These are phyloP conservation scores for Megamerina dolium DNA, from an alignment of 2,888 invertebrate species.

Conservation along the genomic window DNA sequence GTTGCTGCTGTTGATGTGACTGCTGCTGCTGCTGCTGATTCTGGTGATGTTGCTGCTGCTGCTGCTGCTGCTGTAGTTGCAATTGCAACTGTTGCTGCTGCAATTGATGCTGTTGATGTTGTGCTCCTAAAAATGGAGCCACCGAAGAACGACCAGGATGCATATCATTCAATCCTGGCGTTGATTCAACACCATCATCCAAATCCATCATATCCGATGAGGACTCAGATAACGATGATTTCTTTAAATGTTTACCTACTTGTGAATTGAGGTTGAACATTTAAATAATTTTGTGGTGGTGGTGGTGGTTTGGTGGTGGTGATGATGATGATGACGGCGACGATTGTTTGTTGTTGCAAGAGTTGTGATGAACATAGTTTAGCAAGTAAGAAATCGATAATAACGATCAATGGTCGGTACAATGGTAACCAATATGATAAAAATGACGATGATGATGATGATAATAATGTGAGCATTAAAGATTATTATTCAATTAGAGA, in stretches of 20 bases:
- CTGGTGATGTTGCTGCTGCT: constrained; percentile 23
- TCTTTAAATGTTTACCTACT: constrained; percentile 82
- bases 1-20: constrained; percentile 29
- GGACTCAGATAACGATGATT: constrained; percentile 79
- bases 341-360: constrained; percentile 11
- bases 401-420: not conserved
- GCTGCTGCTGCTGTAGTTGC: constrained; percentile 27
- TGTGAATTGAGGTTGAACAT: constrained; percentile 16
- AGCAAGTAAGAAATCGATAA: constrained; percentile 7
- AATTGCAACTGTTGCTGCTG: constrained; percentile 30
- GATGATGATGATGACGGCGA: not conserved
- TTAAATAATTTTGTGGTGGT: not conserved
- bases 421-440: too few species aligned
- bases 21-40: constrained; percentile 25
- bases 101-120: constrained; percentile 30
- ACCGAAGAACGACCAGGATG: constrained; percentile 48
- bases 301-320: not conserved
- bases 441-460: too few species aligned
- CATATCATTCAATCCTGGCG: constrained; percentile 48
- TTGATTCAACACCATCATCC: constrained; percentile 70
- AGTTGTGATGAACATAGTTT: constrained; percentile 26
- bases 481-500: too few species aligned
- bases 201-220: constrained; percentile 90
- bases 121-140: constrained; percentile 50
- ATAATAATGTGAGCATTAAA: too few species aligned